Evolutionary conservation across 1,140 invertebrate genomes (phyloP).

Genomic region (Apolygus lucorum): DNA sequence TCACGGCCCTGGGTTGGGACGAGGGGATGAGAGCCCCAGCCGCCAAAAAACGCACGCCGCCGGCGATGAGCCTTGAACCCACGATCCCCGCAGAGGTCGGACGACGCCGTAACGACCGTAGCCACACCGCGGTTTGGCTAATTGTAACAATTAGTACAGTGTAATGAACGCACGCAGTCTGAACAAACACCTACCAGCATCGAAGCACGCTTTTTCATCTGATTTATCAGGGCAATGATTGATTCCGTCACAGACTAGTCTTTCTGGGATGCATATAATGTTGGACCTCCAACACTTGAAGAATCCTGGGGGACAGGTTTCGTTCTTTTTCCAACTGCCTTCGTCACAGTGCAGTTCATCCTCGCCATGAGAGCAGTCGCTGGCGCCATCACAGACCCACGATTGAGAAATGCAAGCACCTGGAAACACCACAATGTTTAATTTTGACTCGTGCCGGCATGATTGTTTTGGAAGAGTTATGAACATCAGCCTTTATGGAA

Average conservation of each 20-base stretch:
- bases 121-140: too few species aligned
- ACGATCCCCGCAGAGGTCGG: too few species aligned
- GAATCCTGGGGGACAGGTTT: slow-evolving; percentile 42
- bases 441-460: too few species aligned
- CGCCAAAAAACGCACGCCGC: too few species aligned
- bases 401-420: slow-evolving; percentile 63
- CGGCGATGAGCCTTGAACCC: too few species aligned
- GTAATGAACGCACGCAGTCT: background rate
- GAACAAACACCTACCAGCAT: background rate
- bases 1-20: too few species aligned
- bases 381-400: slow-evolving; percentile 59
- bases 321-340: slow-evolving; percentile 16
- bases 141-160: too few species aligned
- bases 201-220: slow-evolving; percentile 51
- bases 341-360: slow-evolving; percentile 45
- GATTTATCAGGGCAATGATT: slow-evolving; percentile 67
- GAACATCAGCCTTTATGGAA: too few species aligned
- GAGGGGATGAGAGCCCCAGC: too few species aligned
- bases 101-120: too few species aligned
- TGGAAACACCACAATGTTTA: too few species aligned
- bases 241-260: slow-evolving; percentile 55
- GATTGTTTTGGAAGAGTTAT: too few species aligned
- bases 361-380: slow-evolving; percentile 51
- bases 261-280: slow-evolving; percentile 52
- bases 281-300: slow-evolving; percentile 62